These are phyloP conservation scores for Nemotelus nigrinus DNA, from an alignment of 2,888 invertebrate species.

Conservation along the genomic window DNA sequence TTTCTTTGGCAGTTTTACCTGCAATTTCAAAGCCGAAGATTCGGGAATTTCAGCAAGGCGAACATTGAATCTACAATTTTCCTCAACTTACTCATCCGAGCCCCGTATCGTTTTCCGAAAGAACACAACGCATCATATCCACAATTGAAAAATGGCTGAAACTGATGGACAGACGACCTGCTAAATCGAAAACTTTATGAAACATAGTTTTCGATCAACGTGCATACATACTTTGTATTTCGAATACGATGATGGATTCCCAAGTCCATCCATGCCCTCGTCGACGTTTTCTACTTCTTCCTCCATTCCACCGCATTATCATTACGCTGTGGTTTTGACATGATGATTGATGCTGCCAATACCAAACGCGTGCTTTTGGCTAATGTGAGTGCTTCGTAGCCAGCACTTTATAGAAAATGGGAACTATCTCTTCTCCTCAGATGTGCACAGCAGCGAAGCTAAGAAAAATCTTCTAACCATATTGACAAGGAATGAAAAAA, in stretches of 20 bases:
- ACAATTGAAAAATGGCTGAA: conserved; percentile 34
- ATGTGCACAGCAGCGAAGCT: neutral
- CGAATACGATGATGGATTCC: neutral
- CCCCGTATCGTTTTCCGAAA: too few species aligned
- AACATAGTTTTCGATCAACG: neutral
- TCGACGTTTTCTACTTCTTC: neutral
- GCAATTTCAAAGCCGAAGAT: too few species aligned
- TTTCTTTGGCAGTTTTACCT: too few species aligned
- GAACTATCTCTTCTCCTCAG: neutral
- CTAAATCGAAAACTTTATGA: conserved; percentile 36
- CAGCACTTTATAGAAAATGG: conserved; percentile 13
- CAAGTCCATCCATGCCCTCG: conserved; percentile 29
- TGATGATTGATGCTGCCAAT: conserved; percentile 56
- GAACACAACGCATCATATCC: neutral
- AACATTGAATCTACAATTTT: too few species aligned
- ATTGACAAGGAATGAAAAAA: conserved; percentile 3
- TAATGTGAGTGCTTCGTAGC: conserved; percentile 25
- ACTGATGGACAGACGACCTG: conserved; percentile 10
- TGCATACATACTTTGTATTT: neutral
- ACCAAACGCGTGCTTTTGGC: conserved; percentile 54
- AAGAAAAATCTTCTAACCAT: neutral
- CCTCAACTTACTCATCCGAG: too few species aligned
- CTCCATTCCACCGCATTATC: conserved; percentile 28
- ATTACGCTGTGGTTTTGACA: conserved; percentile 54
- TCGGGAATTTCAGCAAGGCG: too few species aligned